Evolutionary conservation across 1,140 invertebrate genomes (phyloP), one percentile per base, ranked within the genome.

Genomic region (Tribolium madens): DNA sequence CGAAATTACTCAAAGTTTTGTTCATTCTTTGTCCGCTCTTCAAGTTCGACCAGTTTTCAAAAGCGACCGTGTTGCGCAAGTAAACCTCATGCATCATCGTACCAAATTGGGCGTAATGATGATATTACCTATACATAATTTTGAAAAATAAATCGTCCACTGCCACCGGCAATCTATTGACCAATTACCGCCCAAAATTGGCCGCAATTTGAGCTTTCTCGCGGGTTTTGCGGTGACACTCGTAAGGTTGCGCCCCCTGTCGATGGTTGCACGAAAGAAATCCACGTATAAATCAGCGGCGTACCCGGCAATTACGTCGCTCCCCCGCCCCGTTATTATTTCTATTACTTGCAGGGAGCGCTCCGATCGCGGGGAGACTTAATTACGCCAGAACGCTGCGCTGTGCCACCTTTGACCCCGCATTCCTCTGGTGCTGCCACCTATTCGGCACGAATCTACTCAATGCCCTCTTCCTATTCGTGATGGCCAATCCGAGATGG

Each of bases 281-380:
- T 12, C n/a, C 21, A 33, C 78, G 83, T 84, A 84, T 84, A 85
- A 84, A 84, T 85, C 83, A 84, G 83, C 79, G 76, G 50, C 81
- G 78, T 84, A 84, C 81, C 84, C 79, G 79, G 82, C 84, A 85
- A 85, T 85, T 85, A 85, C 84, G 76, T 79, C 76, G 73, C 80
- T 80, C 80, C 81, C 76, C 83, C 83, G 82, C 84, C 82, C 84
- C 83, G 82, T 85, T 84, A 85, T 85, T 85, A 85, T 85, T 84
- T 84, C 84, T 84, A 85, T 85, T 85, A 84, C 81, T 84, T 81
- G 84, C 79, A 84, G 83, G 83, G 83, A 84, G 84, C 83, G 81
- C 81, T 81, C 78, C 77, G 82, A 83, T 84, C 81, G 80, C 80
- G 81, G 78, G 81, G 84, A 81, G 80, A 84, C 84, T 85, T 84